Base-by-base conservation (phyloP, 2,797 vertebrate genomes). In the Chaunax sp. region DNA sequence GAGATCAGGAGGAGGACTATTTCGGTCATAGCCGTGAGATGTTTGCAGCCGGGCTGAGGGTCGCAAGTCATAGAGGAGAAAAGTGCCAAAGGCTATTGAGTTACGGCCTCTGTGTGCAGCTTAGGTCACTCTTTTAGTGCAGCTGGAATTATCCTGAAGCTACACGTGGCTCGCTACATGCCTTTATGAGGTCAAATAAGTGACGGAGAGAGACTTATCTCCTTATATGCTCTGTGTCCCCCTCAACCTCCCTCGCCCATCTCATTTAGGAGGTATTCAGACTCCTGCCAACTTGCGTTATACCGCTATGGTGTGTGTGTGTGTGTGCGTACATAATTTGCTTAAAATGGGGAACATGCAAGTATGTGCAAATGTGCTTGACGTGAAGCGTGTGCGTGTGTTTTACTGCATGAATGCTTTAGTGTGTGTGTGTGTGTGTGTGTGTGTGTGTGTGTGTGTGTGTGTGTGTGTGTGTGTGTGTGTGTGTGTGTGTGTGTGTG, bases 181-280 rank as follows among this genome's bases (percentile, higher is more conserved):
- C 78, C 64, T 83, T 80, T 78, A 79, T 53, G 76, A 87, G 83
- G 81, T 82, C 72, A 72, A 81, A 73, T 30, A 38, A 64, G 57
- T 71, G 53, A 66, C 63, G 61, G 19, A 26, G 19, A 26, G 53
- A 51, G 46, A 62, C 11, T 60, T 16, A 71, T 67, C 50, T 66
- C 47, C 40, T 44, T 56, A 54, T 13, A 52, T 40, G 49, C 68
- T 66, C 40, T n/a, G 18, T 18, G 9, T 37, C 54, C 26, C 16
- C 0, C 46, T 25, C 49, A 19, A 10, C 23, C 43, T 35, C 49
- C 62, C 19, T 59, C 49, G 3, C 25, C 46, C 49, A 4, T 20
- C 61, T 79, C 68, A 25, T 73, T 71, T 49, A 75, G 59, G 64
- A 80, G 58, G 44, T 54, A 58, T 49, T 69, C 61, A 69, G 46